Evolutionary conservation across 2,113 vertebrate species (phyloP).

Genomic region (Silurus glanis): DNA sequence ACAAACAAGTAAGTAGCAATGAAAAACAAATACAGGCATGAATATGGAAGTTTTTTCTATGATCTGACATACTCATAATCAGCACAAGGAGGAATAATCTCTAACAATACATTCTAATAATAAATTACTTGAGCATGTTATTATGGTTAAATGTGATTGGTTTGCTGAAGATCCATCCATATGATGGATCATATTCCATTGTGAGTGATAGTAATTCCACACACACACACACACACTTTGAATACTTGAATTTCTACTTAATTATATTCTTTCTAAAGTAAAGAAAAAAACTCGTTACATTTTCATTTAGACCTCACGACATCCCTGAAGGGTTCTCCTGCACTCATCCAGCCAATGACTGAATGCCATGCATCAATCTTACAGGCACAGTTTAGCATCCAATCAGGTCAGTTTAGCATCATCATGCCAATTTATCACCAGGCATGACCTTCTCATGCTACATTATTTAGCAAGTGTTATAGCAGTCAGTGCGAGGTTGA

Average conservation of each 20-base stretch:
- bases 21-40: too few relatives aligned
- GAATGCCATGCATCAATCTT: conserved; percentile 1
- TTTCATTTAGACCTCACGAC: not conserved
- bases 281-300: not conserved
- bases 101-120: not conserved
- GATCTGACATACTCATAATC: too few relatives aligned
- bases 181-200: not conserved
- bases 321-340: not conserved
- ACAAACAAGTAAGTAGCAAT: too few relatives aligned
- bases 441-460: conserved; percentile 14
- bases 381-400: not conserved
- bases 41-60: too few relatives aligned
- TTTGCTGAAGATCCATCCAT: not conserved
- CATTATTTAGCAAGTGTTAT: not conserved
- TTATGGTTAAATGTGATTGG: not conserved
- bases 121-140: not conserved
- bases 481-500: not conserved
- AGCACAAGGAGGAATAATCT: too few relatives aligned
- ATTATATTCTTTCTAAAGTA: not conserved
- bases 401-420: not conserved
- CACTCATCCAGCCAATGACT: not conserved
- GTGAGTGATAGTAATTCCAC: not conserved
- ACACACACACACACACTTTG: not conserved
- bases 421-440: not conserved
- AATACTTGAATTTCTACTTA: not conserved